Percentiles rank a stretch among this genome's conserved stretches.
phyloP scores from a whole-genome alignment of 2,113 vertebrate species.

The Camelus bactrianus region DNA sequence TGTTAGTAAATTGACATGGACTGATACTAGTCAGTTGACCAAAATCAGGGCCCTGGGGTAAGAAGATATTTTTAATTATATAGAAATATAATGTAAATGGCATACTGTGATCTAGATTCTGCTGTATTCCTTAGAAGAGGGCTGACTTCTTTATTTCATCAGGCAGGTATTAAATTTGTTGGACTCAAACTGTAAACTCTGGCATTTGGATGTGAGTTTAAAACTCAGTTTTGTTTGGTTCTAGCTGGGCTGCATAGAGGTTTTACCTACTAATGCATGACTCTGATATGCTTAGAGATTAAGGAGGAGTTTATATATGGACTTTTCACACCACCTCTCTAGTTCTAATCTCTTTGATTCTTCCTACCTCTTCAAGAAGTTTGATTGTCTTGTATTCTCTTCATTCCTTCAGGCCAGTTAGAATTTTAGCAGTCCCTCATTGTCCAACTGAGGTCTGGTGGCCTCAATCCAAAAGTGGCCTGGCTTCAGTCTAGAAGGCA shows the following conservation, averaged over 20 bases:
- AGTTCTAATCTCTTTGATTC: background rate
- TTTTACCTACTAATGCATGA: background rate
- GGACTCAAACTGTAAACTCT: background rate
- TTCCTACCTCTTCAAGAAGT: background rate
- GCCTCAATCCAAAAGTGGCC: background rate
- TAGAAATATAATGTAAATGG: background rate
- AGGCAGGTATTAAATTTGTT: background rate
- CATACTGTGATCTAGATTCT: background rate
- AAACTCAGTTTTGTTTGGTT: background rate
- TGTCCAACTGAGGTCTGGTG: background rate
- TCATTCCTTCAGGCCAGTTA: background rate
- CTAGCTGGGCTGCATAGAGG: background rate
- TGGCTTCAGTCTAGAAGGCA: background rate
- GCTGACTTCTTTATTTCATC: background rate
- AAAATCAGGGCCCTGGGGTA: background rate
- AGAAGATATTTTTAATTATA: background rate
- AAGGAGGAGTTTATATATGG: background rate
- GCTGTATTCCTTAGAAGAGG: background rate
- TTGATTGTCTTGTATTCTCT: background rate
- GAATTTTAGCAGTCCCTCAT: background rate
- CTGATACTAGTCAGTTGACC: background rate
- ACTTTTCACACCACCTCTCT: background rate
- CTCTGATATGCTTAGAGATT: background rate
- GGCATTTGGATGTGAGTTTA: background rate
- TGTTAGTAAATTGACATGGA: background rate